A percentile compares a stretch with the other conserved stretches of the same genome.
These are phyloP conservation scores for Manacus vitellinus DNA, from an alignment of 2,113 vertebrate species.

Conservation along the genomic window DNA sequence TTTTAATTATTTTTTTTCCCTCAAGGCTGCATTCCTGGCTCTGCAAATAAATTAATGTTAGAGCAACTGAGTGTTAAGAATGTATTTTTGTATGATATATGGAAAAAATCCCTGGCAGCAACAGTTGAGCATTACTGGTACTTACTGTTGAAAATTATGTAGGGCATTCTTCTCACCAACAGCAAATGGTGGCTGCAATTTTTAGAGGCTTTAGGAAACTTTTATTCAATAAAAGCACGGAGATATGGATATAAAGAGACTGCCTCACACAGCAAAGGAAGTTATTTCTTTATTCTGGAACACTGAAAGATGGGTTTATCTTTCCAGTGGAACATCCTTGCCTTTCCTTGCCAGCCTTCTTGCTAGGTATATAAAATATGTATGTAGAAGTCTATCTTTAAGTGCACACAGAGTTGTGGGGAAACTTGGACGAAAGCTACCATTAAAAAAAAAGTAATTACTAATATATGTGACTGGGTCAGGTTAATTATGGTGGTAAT, in stretches of 20 bases:
- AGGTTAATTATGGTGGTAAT: neutral
- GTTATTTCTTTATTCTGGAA: neutral
- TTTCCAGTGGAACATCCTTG: neutral
- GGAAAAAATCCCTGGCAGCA: neutral
- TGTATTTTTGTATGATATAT: neutral
- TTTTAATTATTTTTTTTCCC: slow-evolving; percentile 5
- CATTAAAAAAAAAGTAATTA: neutral
- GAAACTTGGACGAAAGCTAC: neutral
- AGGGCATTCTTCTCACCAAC: neutral
- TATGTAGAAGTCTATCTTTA: neutral
- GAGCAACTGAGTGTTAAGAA: neutral
- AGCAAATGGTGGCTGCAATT: neutral
- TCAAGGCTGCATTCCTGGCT: neutral
- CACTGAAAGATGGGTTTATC: neutral
- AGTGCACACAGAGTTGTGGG: neutral
- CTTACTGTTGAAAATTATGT: neutral
- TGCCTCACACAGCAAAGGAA: neutral
- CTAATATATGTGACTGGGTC: neutral
- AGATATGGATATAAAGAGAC: neutral
- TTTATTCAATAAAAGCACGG: neutral
- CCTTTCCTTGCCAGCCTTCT: neutral
- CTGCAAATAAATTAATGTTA: neutral
- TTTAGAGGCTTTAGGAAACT: neutral
- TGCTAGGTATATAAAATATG: neutral
- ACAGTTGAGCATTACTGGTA: neutral